Evolutionary conservation across 2,113 vertebrate genomes (phyloP).

Genomic region (Gambusia holbrooki): DNA sequence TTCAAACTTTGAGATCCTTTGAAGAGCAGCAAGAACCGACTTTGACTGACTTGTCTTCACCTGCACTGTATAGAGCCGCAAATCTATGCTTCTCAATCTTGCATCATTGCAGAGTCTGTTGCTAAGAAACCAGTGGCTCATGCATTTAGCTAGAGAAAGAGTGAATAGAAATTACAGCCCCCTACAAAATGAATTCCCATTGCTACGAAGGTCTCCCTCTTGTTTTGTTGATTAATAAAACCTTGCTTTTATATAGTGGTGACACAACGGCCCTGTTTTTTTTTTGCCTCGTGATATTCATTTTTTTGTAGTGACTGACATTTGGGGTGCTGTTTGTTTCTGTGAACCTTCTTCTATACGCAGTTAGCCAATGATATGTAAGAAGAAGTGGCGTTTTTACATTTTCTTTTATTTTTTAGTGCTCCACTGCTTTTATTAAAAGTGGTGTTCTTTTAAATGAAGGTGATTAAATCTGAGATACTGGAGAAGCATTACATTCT

Average conservation of each 20-base stretch:
- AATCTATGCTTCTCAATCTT: conserved; percentile 73
- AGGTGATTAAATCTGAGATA: conserved; percentile 3
- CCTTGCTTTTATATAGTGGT: conserved; percentile 34
- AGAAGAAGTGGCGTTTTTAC: not conserved
- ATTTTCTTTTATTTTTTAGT: not conserved
- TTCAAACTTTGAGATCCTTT: conserved; percentile 29
- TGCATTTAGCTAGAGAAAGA: conserved; percentile 71
- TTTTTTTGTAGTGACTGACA: conserved; percentile 24
- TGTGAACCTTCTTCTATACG: conserved; percentile 22
- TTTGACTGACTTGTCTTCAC: conserved; percentile 64
- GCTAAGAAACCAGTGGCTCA: conserved; percentile 81
- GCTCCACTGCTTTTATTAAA: conserved; percentile 2
- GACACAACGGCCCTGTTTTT: conserved; percentile 2
- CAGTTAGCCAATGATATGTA: conserved; percentile 7
- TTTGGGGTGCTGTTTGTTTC: conserved; percentile 36
- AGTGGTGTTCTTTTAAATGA: not conserved
- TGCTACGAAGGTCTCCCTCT: conserved; percentile 31
- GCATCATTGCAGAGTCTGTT: conserved; percentile 82
- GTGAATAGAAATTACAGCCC: conserved; percentile 66
- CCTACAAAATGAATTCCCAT: conserved; percentile 56
- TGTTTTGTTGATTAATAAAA: conserved; percentile 56
- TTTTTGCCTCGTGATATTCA: not conserved
- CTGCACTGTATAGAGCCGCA: conserved; percentile 74
- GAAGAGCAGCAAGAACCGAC: conserved; percentile 46
- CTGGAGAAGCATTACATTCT: conserved; percentile 17